phyloP scores from a whole-genome alignment of 2,797 vertebrate species.

The Steatocranus sp. region DNA sequence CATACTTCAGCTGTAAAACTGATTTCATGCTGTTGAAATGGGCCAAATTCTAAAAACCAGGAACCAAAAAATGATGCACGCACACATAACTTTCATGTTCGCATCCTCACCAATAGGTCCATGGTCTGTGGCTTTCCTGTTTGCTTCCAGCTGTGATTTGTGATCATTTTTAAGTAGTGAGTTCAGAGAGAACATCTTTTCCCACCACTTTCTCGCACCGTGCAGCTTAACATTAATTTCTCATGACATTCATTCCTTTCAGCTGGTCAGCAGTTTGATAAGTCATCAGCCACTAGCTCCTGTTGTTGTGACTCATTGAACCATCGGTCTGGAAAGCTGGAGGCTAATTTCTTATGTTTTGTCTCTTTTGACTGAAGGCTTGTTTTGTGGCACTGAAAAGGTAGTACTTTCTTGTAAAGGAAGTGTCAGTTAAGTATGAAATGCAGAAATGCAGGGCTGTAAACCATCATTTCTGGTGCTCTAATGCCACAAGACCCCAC shows the following conservation, averaged over 20 bases:
- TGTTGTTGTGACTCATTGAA: neutral
- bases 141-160: neutral
- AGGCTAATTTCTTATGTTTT: neutral
- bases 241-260: neutral
- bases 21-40: neutral
- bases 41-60: neutral
- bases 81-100: neutral
- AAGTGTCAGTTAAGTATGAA: neutral
- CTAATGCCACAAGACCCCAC: neutral
- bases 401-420: neutral
- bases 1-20: neutral
- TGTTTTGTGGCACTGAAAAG: neutral
- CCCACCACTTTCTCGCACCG: neutral
- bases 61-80: neutral
- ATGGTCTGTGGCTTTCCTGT: neutral
- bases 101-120: neutral
- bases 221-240: neutral
- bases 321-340: neutral
- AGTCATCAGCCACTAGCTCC: conserved; percentile 4
- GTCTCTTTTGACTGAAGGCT: neutral
- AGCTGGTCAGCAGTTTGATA: neutral
- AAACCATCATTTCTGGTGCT: neutral
- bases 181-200: neutral
- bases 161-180: neutral
- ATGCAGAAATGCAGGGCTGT: neutral